These are phyloP conservation scores for Chascanopsetta lugubris DNA, from an alignment of 2,113 vertebrate genomes.

Conservation along the genomic window DNA sequence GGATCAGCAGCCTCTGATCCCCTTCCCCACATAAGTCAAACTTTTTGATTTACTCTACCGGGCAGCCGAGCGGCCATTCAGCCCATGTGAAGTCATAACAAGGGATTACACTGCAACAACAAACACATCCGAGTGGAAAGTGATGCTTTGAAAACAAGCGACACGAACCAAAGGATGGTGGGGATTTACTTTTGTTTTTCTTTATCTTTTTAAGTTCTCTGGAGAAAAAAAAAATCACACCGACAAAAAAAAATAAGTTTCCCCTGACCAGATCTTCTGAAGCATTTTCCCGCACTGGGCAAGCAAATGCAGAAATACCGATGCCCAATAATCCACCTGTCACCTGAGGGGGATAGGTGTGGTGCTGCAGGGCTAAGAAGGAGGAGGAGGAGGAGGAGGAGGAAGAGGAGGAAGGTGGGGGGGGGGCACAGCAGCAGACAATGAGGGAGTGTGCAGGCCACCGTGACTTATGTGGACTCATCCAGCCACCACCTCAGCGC, in stretches of 20 bases:
- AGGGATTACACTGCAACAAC: slow-evolving; percentile 75
- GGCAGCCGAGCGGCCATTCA: slow-evolving; percentile 45
- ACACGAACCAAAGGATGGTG: slow-evolving; percentile 12
- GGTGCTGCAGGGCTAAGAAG: slow-evolving; percentile 66
- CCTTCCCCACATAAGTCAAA: slow-evolving; percentile 44
- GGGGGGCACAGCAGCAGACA: no score
- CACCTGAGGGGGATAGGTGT: slow-evolving; percentile 74
- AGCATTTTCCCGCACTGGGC: slow-evolving; percentile 55
- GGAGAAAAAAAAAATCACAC: no score
- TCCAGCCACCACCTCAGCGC: slow-evolving; percentile 73
- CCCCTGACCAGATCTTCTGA: not conserved
- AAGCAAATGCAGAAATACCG: slow-evolving; percentile 63
- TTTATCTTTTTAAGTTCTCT: no score
- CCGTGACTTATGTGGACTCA: slow-evolving; percentile 79
- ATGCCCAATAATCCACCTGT: slow-evolving; percentile 69
- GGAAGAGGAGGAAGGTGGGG: slow-evolving; percentile 39
- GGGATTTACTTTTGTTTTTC: slow-evolving; percentile 1
- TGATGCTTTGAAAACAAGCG: slow-evolving; percentile 38
- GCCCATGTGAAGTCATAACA: slow-evolving; percentile 68
- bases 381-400: slow-evolving; percentile 55
- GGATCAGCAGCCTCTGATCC: slow-evolving; percentile 20
- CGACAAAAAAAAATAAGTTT: no score
- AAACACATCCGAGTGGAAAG: slow-evolving; percentile 54
- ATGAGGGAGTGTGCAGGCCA: slow-evolving; percentile 62
- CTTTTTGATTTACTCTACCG: slow-evolving; percentile 62